These are phyloP conservation scores for Anabas testudineus DNA, from an alignment of 2,797 vertebrate species.

Conservation along the genomic window DNA sequence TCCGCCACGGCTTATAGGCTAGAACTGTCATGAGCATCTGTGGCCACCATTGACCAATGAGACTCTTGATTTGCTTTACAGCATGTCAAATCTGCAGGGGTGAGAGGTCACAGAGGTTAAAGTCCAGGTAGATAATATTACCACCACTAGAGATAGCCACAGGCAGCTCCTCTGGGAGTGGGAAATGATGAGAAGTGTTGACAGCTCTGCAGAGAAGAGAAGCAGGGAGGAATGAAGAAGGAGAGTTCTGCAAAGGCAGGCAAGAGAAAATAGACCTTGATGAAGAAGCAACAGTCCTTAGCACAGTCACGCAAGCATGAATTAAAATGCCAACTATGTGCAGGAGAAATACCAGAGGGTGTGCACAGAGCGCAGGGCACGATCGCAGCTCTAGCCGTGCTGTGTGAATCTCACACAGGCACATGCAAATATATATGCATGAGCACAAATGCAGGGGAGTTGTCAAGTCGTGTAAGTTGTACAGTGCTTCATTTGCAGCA, in stretches of 20 bases:
- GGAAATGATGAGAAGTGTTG: conserved; percentile 28
- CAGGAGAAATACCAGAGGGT: conserved; percentile 58
- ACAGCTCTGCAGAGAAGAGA: conserved; percentile 22
- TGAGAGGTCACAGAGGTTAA: conserved; percentile 47
- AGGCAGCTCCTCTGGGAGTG: conserved; percentile 35
- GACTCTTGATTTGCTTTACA: conserved; percentile 33
- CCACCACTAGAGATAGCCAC: conserved; percentile 45
- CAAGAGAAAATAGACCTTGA: conserved; percentile 33
- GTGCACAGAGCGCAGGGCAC: conserved; percentile 20
- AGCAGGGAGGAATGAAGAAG: conserved; percentile 12
- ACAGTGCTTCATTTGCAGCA: conserved; percentile 43
- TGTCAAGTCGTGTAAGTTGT: conserved; percentile 55
- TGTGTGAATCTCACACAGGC: conserved; percentile 46
- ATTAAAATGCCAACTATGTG: conserved; percentile 68
- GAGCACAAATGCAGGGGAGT: conserved; percentile 38
- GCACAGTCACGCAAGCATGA: conserved; percentile 57
- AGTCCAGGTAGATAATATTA: conserved; percentile 53
- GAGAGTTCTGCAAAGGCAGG: conserved; percentile 4
- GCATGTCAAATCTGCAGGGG: conserved; percentile 29
- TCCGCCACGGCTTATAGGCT: conserved; percentile 43
- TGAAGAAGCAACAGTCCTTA: conserved; percentile 34
- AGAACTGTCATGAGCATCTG: conserved; percentile 54
- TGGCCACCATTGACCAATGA: conserved; percentile 47
- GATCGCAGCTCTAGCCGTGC: conserved; percentile 7
- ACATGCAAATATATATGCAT: conserved; percentile 36